Evolutionary conservation across 2,888 invertebrate species (phyloP).

Genomic region (Dyspetes luteomarginatus): DNA sequence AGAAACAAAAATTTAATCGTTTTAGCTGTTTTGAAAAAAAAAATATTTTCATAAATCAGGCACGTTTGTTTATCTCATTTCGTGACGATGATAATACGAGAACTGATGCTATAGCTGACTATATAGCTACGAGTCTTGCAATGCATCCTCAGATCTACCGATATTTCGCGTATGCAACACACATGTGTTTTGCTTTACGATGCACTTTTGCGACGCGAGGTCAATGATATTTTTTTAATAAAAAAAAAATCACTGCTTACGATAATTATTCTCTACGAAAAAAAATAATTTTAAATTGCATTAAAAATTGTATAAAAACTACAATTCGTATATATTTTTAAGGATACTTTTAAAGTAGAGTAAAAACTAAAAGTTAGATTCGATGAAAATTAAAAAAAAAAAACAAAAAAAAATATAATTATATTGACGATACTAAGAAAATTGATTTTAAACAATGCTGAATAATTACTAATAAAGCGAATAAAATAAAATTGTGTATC

Average conservation of each 20-base stretch:
- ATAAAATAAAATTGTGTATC: too few relatives aligned
- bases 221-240: neutral
- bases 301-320: neutral
- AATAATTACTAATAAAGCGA: too few relatives aligned
- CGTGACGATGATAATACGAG: slow-evolving; percentile 53
- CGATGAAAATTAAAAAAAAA: too few relatives aligned
- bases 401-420: too few relatives aligned
- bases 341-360: too few relatives aligned
- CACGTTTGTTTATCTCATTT: slow-evolving; percentile 58
- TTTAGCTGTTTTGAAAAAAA: slow-evolving; percentile 39
- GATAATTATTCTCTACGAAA: neutral
- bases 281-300: neutral
- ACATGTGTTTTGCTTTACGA: slow-evolving; percentile 5
- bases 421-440: too few relatives aligned
- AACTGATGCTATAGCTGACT: too few relatives aligned
- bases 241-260: neutral
- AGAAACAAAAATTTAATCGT: slow-evolving; percentile 11
- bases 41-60: slow-evolving; percentile 3
- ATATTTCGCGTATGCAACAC: slow-evolving; percentile 8
- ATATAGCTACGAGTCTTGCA: slow-evolving; percentile 11
- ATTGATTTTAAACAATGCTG: too few relatives aligned
- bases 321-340: too few relatives aligned
- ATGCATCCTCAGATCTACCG: neutral
- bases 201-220: slow-evolving; percentile 1
- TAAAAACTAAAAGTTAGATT: too few relatives aligned